phyloP scores from a whole-genome alignment of 92 coral and sea anemone genomes.

The Phenganax stokvisi region DNA sequence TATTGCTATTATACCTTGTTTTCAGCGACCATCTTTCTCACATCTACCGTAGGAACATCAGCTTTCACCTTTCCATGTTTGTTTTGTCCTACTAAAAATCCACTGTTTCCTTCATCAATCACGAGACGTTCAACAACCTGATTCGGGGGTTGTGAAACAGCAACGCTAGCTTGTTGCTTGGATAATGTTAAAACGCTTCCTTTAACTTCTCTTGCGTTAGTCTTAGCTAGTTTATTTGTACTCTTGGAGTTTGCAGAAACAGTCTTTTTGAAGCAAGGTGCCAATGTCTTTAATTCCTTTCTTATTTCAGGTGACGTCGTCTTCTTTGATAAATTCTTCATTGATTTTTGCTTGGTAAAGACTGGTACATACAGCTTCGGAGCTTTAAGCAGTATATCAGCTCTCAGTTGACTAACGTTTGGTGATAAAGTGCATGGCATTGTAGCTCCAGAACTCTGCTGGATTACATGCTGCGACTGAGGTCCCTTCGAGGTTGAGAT shows the following conservation, averaged over 20 bases:
- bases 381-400: neutral
- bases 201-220: neutral
- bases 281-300: conserved; percentile 4
- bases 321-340: neutral
- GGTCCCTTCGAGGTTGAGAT: neutral
- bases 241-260: neutral
- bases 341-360: conserved; percentile 1
- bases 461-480: neutral
- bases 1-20: neutral
- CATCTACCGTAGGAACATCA: conserved; percentile 36
- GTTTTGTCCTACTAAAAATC: neutral
- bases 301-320: neutral
- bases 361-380: neutral
- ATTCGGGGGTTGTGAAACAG: neutral
- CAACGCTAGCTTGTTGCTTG: neutral
- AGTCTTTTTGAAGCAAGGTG: conserved; percentile 16
- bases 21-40: conserved; percentile 29
- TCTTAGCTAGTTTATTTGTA: neutral
- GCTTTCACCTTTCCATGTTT: conserved; percentile 2
- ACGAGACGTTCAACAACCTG: neutral
- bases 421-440: neutral
- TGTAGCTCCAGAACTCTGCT: neutral
- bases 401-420: neutral
- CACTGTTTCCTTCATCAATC: neutral
- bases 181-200: too few species aligned